Evolutionary conservation across 2,888 invertebrate species (phyloP).

Genomic region (Ormyrus labotus): DNA sequence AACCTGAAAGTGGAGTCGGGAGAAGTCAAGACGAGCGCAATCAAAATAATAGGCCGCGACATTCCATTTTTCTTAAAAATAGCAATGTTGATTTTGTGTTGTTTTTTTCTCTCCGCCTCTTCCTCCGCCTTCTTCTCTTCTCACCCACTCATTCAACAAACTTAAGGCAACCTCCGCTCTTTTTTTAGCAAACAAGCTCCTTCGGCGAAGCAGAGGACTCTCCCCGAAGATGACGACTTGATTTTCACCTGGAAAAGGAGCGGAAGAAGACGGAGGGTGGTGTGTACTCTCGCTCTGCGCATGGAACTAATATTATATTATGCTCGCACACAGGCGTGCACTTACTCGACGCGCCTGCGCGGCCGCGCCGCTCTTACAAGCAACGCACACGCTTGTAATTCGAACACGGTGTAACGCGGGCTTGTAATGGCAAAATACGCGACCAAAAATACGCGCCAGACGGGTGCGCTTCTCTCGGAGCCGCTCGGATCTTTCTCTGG

Average conservation of each 20-base stretch:
- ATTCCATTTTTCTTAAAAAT: constrained; percentile 38
- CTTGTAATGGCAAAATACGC: constrained; percentile 39
- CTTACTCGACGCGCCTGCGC: constrained; percentile 33
- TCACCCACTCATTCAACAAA: too few relatives aligned
- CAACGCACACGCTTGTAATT: constrained; percentile 34
- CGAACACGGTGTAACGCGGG: constrained; percentile 46
- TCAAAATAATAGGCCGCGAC: constrained; percentile 27
- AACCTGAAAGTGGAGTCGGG: constrained; percentile 29
- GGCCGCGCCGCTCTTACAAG: constrained; percentile 9
- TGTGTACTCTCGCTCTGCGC: constrained; percentile 33
- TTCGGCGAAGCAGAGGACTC: neutral
- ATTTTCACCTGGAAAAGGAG: constrained; percentile 41
- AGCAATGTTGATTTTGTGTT: constrained; percentile 26
- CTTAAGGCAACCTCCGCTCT: too few relatives aligned
- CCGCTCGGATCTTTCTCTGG: neutral
- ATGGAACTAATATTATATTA: constrained; percentile 25
- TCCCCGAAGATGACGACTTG: constrained; percentile 14
- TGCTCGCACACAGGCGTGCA: neutral
- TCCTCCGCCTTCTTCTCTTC: too few relatives aligned
- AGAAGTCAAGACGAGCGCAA: neutral
- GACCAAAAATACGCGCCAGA: constrained; percentile 5
- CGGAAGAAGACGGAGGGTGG: neutral
- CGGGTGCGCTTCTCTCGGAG: neutral
- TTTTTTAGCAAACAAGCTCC: constrained; percentile 36
- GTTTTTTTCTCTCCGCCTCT: neutral